phyloP scores from a whole-genome alignment of 2,113 vertebrate genomes.

The Diadophis punctatus region DNA sequence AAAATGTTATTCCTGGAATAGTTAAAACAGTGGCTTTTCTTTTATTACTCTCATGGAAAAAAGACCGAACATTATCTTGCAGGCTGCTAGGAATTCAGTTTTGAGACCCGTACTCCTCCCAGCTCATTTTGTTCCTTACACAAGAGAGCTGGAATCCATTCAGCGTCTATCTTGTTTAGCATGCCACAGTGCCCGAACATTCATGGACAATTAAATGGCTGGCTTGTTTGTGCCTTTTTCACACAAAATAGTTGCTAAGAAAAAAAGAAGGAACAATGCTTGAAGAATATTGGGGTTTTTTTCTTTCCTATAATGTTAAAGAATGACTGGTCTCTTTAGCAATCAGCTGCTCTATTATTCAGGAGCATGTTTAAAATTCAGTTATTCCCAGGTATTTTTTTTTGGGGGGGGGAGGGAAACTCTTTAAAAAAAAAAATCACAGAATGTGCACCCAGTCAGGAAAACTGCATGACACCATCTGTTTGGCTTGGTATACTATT shows the following conservation, averaged over 20 bases:
- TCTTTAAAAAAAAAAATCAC: neutral
- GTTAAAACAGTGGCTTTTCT: neutral
- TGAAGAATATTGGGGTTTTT: neutral
- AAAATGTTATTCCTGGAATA: neutral
- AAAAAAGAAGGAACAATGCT: neutral
- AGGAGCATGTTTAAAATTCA: neutral
- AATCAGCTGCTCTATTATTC: slow-evolving; percentile 35
- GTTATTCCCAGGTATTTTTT: neutral
- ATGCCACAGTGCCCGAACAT: neutral
- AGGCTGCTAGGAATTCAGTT: neutral
- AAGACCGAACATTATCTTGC: neutral
- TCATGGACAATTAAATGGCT: neutral
- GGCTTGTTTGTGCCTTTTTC: neutral
- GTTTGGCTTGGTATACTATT: neutral
- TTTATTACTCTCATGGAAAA: neutral
- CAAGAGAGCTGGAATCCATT: neutral
- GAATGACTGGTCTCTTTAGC: neutral
- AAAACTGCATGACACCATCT: neutral
- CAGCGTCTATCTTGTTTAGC: neutral
- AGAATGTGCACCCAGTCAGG: neutral
- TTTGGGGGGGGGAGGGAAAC: too few species aligned
- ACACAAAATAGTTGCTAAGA: neutral
- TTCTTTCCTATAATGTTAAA: slow-evolving; percentile 25
- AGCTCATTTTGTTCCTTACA: neutral
- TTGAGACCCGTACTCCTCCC: neutral